phyloP scores from a whole-genome alignment of 1,140 invertebrate genomes.

The Drosophila auraria region DNA sequence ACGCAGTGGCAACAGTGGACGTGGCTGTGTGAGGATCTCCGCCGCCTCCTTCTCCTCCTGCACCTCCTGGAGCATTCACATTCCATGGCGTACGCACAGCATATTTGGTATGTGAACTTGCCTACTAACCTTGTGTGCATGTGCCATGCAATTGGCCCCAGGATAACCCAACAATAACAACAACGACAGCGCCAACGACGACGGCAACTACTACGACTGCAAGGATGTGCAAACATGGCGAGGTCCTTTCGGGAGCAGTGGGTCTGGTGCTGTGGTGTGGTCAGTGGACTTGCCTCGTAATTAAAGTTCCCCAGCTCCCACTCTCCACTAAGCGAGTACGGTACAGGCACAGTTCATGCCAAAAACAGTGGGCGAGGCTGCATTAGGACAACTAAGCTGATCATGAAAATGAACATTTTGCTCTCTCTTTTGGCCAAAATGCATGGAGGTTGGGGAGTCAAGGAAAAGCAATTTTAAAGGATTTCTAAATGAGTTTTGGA shows the following conservation, averaged over 20 bases:
- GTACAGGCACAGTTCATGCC: constrained; percentile 4
- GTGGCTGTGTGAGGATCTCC: neutral
- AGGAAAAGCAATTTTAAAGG: constrained; percentile 1
- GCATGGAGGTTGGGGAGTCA: neutral
- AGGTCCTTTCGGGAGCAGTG: constrained; percentile 16
- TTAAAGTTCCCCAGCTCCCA: constrained; percentile 26
- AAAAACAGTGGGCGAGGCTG: constrained; percentile 3
- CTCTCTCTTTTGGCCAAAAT: constrained; percentile 3
- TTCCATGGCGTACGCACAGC: constrained; percentile 54
- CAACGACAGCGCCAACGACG: constrained; percentile 5
- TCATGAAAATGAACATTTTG: constrained; percentile 5
- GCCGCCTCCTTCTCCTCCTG: neutral
- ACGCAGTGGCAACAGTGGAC: constrained; percentile 47
- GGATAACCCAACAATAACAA: constrained; percentile 43
- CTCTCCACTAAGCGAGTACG: neutral
- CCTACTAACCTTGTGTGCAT: constrained; percentile 64
- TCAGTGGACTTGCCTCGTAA: constrained; percentile 31
- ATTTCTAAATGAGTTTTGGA: neutral
- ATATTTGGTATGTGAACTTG: constrained; percentile 68
- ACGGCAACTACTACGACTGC: constrained; percentile 22
- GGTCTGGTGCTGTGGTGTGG: constrained; percentile 2
- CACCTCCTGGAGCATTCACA: constrained; percentile 23
- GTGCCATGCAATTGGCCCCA: constrained; percentile 60
- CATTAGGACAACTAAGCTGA: constrained; percentile 10
- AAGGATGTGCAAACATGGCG: constrained; percentile 56